Evolutionary conservation across 2,888 invertebrate genomes (phyloP).

Genomic region (Chirona hameri): DNA sequence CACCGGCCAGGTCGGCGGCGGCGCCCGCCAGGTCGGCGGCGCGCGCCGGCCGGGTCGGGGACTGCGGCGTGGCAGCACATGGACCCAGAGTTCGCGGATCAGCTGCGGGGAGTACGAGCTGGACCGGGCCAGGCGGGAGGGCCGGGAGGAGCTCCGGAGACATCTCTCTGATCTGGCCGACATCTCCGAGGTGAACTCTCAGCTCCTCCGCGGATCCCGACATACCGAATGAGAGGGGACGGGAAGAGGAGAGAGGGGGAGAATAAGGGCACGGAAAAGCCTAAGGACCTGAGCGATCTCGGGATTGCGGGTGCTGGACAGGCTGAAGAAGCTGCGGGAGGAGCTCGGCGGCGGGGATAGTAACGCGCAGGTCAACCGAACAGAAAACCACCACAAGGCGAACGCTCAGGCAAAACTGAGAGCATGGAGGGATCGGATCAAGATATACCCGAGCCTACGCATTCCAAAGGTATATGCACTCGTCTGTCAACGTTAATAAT

Average conservation of each 20-base stretch:
- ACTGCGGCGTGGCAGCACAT: slow-evolving; percentile 56
- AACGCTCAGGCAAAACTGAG: not conserved
- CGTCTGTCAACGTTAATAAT: not conserved
- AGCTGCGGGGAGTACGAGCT: slow-evolving; percentile 51
- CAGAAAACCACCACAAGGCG: no score
- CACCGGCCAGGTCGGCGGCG: not conserved
- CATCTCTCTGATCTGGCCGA: slow-evolving; percentile 54
- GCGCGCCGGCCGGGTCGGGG: not conserved
- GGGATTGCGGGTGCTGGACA: not conserved
- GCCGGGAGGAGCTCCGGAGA: slow-evolving; percentile 44
- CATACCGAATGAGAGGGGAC: no score
- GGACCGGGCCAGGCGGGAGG: slow-evolving; percentile 52
- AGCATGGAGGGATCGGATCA: not conserved
- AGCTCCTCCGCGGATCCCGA: no score
- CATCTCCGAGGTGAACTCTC: slow-evolving; percentile 51
- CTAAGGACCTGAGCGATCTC: not conserved
- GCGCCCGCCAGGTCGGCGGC: not conserved
- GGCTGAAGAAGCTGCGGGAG: not conserved
- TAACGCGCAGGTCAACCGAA: no score
- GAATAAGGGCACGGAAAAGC: not conserved
- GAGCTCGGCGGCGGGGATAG: not conserved
- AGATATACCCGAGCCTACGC: not conserved
- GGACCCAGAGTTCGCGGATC: slow-evolving; percentile 54
- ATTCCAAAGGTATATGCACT: not conserved
- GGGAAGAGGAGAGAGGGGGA: not conserved